phyloP scores from a whole-genome alignment of 1,140 invertebrate species.

The Proctacanthus coquilletti region DNA sequence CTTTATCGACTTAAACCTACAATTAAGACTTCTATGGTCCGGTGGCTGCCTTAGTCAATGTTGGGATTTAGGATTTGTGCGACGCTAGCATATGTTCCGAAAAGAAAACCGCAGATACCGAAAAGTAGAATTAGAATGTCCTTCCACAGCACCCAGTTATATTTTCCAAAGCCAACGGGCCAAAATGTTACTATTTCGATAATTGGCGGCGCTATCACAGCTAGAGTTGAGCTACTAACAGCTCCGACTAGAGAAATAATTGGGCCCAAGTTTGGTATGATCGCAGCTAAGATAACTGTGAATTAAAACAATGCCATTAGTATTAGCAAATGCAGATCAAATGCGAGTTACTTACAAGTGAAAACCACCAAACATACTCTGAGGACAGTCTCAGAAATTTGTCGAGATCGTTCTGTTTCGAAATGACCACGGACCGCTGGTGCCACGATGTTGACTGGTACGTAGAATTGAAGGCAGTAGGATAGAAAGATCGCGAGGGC shows the following conservation, averaged over 20 bases:
- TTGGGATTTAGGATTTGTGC: conserved; percentile 39
- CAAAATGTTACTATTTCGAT: conserved; percentile 76
- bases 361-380: conserved; percentile 54
- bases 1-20: too few relatives aligned
- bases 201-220: conserved; percentile 79
- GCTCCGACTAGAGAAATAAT: conserved; percentile 86
- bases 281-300: conserved; percentile 64
- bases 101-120: conserved; percentile 56
- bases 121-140: conserved; percentile 55
- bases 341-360: conserved; percentile 49
- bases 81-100: conserved; percentile 65
- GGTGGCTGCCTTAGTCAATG: conserved; percentile 14
- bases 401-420: conserved; percentile 37
- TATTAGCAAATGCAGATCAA: background rate
- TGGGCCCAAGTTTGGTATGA: conserved; percentile 73
- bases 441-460: conserved; percentile 81
- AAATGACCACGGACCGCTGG: conserved; percentile 48
- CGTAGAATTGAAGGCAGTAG: conserved; percentile 83
- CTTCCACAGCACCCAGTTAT: conserved; percentile 49
- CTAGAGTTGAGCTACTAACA: conserved; percentile 73
- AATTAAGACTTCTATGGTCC: too few relatives aligned
- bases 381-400: conserved; percentile 49
- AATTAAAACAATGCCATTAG: background rate
- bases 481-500: conserved; percentile 73
- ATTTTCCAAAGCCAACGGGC: conserved; percentile 43